A percentile compares a stretch with the other conserved stretches of the same genome.
Evolutionary conservation across 2,797 vertebrate species (phyloP).

Genomic region (Sebastolobus altivelis): DNA sequence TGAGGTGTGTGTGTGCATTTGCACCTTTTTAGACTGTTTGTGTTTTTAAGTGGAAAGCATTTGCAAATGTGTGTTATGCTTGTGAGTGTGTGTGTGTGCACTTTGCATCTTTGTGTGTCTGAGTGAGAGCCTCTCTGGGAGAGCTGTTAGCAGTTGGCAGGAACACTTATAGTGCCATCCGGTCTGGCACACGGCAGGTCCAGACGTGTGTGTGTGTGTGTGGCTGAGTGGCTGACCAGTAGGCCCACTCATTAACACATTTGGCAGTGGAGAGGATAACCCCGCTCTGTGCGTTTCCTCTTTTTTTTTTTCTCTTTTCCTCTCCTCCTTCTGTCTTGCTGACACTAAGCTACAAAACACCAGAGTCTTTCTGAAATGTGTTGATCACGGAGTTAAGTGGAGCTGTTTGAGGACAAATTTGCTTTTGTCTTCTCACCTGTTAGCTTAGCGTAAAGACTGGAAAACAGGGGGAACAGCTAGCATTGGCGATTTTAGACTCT

Average conservation of each 20-base stretch:
- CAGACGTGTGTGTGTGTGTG: slow-evolving; percentile 43
- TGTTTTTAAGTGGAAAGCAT: slow-evolving; percentile 65
- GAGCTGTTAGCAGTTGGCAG: slow-evolving; percentile 75
- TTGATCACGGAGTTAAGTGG: slow-evolving; percentile 18
- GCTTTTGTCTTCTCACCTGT: slow-evolving; percentile 2
- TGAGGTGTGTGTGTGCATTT: slow-evolving; percentile 87
- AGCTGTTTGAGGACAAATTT: background rate
- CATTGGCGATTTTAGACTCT: no score
- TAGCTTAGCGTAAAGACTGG: slow-evolving; percentile 10
- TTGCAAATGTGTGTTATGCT: slow-evolving; percentile 36
- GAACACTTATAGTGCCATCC: slow-evolving; percentile 73
- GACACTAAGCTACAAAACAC: slow-evolving; percentile 31
- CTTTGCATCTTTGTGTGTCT: slow-evolving; percentile 57
- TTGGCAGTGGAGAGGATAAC: slow-evolving; percentile 70
- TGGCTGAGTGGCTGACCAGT: slow-evolving; percentile 58
- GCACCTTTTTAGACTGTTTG: background rate
- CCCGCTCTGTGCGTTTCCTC: slow-evolving; percentile 31
- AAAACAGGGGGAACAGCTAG: background rate
- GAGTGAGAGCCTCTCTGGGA: slow-evolving; percentile 71
- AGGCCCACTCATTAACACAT: slow-evolving; percentile 78
- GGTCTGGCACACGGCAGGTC: slow-evolving; percentile 80
- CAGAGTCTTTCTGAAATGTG: slow-evolving; percentile 23
- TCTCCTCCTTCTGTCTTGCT: slow-evolving; percentile 41
- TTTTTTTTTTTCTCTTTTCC: background rate
- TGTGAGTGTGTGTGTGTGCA: slow-evolving; percentile 47